Base-by-base conservation (phyloP, 2,113 vertebrate species). In the Ondatra zibethicus region DNA sequence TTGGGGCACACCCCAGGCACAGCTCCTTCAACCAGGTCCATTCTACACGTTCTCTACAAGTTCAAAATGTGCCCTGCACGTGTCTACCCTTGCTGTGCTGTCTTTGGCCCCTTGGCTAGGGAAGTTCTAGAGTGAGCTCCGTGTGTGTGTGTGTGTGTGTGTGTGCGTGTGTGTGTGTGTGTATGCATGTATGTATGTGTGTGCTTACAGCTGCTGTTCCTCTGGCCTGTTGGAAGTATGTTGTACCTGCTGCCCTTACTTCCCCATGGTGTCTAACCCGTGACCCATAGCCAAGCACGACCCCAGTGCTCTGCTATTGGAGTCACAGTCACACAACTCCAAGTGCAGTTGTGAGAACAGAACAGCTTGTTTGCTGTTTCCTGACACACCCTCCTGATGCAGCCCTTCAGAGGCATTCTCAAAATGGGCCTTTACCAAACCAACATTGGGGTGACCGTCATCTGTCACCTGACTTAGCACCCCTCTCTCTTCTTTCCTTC, bases 181-280 rank as follows among this genome's bases (percentile, higher is more conserved):
- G 31, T 7, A 2, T 33, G 21, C 4, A 5, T 47, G 31, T 13
- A 3, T 39, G 16, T 39, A 31, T 61, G 33, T 5, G 1, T 1
- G 6, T 19, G 75, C 70, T 27, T 31, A 14, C 4, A 19, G 2
- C 87, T 19, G 42, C 10, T 13, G n/a, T 17, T 36, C 47, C 3
- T n/a, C 76, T 7, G 52, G 14, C 84, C 14, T 6, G 16, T 17
- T 31, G 29, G 47, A 36, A 0, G 33, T 42, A 36, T 0, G 7
- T 9, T 2, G 16, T 1, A 3, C 42, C 47, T 19, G 33, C 8
- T 0, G 0, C 17, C 61, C 65, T 61, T 21, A 8, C 75, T 7
- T 72, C 27, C 25, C 23, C n/a, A 14, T 3, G 17, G 61, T 39
- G 87, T 11, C 73, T 58, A 12, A 73, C 31, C 65, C 65, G 0